Percentiles rank a stretch among this genome's conserved stretches.
Conservation (phyloP, 2,888 invertebrate genomes). For the Lycocerus yunnanus region DNA sequence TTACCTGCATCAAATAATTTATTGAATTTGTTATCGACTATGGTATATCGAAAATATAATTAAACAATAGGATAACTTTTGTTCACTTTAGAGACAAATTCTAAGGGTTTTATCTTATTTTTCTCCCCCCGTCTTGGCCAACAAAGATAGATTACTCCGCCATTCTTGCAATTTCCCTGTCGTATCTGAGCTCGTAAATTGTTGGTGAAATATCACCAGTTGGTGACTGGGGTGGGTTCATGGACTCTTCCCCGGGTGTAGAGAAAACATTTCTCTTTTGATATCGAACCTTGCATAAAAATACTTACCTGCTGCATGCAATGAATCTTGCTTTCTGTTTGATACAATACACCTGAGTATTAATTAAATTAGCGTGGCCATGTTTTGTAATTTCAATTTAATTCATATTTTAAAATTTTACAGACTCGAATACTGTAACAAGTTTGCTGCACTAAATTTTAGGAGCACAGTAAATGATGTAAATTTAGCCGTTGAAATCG, state of each 20-base stretch:
- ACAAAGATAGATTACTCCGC: constrained; percentile 89
- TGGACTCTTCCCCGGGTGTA: constrained; percentile 31
- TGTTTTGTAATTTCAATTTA: constrained; percentile 19
- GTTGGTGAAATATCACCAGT: constrained; percentile 78
- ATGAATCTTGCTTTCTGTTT: constrained; percentile 1
- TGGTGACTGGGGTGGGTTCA: constrained; percentile 47
- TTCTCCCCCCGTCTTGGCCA: constrained; percentile 60
- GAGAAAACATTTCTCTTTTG: constrained; percentile 26
- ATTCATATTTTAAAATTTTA: constrained; percentile 23
- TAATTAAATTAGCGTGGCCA: constrained; percentile 16
- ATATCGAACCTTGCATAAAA: constrained; percentile 12
- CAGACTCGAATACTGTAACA: constrained; percentile 17
- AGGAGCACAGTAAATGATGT: constrained; percentile 54
- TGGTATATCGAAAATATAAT: constrained; percentile 24
- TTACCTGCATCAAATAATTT: background rate
- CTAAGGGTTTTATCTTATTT: constrained; percentile 57
- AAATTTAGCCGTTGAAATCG: constrained; percentile 55
- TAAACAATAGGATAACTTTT: constrained; percentile 46
- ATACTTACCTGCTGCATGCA: constrained; percentile 11
- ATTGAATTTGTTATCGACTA: background rate
- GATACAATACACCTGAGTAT: background rate
- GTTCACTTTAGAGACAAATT: constrained; percentile 56
- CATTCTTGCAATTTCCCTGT: constrained; percentile 94
- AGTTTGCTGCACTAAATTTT: constrained; percentile 50
- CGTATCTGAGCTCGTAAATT: constrained; percentile 89